Evolutionary conservation across 2,797 vertebrate genomes (phyloP).

Genomic region (Momotus momota): DNA sequence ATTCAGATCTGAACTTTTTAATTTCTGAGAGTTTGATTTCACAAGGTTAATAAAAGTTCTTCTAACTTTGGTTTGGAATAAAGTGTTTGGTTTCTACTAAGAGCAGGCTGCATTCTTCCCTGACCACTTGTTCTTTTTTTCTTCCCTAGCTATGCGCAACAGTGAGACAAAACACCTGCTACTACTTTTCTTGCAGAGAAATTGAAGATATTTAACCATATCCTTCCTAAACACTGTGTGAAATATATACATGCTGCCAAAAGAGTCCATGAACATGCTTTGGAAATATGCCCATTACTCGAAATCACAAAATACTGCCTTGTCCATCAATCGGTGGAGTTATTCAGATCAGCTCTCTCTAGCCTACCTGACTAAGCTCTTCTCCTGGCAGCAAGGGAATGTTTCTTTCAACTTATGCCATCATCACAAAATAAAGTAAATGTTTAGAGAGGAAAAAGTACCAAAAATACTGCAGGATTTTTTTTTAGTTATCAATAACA

Average conservation of each 20-base stretch:
- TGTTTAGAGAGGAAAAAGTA: not conserved
- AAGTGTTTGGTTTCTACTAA: slow-evolving; percentile 16
- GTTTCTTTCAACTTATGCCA: not conserved
- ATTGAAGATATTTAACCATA: not conserved
- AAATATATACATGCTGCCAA: not conserved
- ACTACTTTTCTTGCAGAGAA: not conserved
- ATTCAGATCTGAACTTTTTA: not conserved
- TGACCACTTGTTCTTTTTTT: not conserved
- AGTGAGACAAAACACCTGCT: slow-evolving; percentile 49
- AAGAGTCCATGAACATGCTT: not conserved
- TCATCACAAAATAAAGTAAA: not conserved
- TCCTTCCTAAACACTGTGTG: not conserved
- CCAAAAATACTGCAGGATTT: not conserved
- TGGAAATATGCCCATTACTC: not conserved
- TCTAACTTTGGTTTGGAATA: not conserved
- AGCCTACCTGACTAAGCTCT: not conserved
- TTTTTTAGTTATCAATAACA: not conserved
- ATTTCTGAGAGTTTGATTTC: not conserved
- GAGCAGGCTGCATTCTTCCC: not conserved
- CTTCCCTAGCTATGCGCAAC: not conserved
- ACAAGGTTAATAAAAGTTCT: not conserved
- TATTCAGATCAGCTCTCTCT: not conserved
- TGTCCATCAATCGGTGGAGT: not conserved
- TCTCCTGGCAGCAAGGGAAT: not conserved
- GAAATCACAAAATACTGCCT: not conserved